Evolutionary conservation across 2,888 invertebrate species (phyloP), one percentile per base, ranked within the genome.

Genomic region (Cordilura impudica): DNA sequence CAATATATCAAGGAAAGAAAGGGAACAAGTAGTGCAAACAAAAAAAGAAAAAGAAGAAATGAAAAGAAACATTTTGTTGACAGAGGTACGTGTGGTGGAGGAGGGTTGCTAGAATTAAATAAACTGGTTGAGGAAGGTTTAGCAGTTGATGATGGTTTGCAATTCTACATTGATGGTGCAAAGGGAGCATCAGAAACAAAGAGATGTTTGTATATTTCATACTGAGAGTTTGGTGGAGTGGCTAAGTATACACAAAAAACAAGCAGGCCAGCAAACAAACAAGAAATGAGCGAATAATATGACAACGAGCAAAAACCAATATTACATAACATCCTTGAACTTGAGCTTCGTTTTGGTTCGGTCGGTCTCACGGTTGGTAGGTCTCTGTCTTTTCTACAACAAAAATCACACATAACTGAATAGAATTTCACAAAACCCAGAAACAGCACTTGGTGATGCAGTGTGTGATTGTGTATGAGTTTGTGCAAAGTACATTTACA

Each of bases 301-400:
- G n/a, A 61, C 19, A 51, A 18, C 47, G n/a, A 63, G 31, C 31
- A 12, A 63, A n/a, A n/a, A 73, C 43, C 31, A 56, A 51, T 84
- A 84, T 87, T 88, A 85, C 89, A 89, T 88, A 88, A 88, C 85
- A 89, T 87, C 89, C 88, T 89, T 88, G 88, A 88, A 88, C 88
- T 89, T 88, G 89, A 88, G 87, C 84, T 84, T 80, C 83, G 85
- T 84, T 82, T 82, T 84, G 82, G 83, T 83, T 85, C 83, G 84
- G 75, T 85, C 81, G 82, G 81, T 81, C 81, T 74, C 81, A 78
- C 81, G 82, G 83, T 82, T 82, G 83, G 76, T 83, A 81, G 74
- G 77, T 78, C 81, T 81, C 81, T 67, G 67, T 74, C 81, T 67
- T 71, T 51, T 56, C 26, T 26, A 58, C 61, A 53, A 60, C 56